Percentiles rank a stretch among this genome's conserved stretches.
Conservation (phyloP, 2,888 invertebrate genomes). For the Melieria picta region DNA sequence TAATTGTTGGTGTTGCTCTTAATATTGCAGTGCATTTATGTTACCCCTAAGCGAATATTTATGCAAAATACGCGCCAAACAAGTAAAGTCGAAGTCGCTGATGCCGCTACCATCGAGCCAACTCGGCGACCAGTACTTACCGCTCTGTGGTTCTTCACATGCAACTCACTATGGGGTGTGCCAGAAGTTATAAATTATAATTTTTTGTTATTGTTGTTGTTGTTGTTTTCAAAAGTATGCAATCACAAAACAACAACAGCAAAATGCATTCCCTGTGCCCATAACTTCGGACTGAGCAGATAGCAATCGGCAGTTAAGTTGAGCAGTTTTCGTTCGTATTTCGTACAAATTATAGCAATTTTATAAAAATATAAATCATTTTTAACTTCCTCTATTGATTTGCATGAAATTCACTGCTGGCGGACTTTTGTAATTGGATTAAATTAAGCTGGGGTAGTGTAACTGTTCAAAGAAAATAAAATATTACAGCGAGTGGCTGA, state of each 20-base stretch:
- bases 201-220: constrained; percentile 17
- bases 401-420: not conserved
- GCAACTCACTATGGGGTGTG: constrained; percentile 29
- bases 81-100: not conserved
- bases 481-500: too few relatives aligned
- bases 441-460: constrained; percentile 8
- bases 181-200: constrained; percentile 41
- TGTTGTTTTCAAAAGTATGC: constrained; percentile 4
- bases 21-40: constrained; percentile 24
- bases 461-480: too few relatives aligned
- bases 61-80: constrained; percentile 30
- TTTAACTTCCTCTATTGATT: not conserved
- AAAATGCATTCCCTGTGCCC: not conserved
- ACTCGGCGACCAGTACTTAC: not conserved
- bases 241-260: constrained; percentile 34
- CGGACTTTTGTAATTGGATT: constrained; percentile 26
- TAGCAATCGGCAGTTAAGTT: too few relatives aligned
- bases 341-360: too few relatives aligned
- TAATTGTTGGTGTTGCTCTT: not conserved
- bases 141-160: not conserved
- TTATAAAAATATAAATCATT: too few relatives aligned
- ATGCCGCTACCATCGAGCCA: constrained; percentile 1
- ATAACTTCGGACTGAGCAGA: not conserved
- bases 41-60: constrained; percentile 35
- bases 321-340: too few relatives aligned